These are phyloP conservation scores for Agonum fuliginosum DNA, from an alignment of 2,888 invertebrate genomes.

Conservation along the genomic window DNA sequence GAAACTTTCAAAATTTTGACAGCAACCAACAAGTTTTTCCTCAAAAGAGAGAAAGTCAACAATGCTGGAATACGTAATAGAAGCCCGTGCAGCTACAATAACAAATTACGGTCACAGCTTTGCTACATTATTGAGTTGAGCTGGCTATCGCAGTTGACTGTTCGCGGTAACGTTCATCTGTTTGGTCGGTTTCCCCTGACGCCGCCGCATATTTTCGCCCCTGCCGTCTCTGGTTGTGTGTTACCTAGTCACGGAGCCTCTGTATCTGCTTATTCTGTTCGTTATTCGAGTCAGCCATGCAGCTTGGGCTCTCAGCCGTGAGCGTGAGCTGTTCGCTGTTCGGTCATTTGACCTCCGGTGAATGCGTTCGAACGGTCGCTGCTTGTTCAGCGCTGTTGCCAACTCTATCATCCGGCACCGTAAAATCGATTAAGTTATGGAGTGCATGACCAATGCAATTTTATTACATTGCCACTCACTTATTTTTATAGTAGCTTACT, in stretches of 20 bases:
- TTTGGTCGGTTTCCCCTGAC: constrained; percentile 7
- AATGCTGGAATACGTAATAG: constrained; percentile 8
- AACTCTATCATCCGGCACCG: constrained; percentile 13
- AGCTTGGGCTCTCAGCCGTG: constrained; percentile 2
- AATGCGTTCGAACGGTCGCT: constrained; percentile 34
- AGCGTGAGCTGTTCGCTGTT: constrained; percentile 42
- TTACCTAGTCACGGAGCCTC: neutral
- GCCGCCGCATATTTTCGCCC: constrained; percentile 34
- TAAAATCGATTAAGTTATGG: constrained; percentile 20
- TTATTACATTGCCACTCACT: neutral
- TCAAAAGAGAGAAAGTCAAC: constrained; percentile 17
- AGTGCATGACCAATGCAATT: constrained; percentile 2
- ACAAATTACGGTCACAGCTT: constrained; percentile 39
- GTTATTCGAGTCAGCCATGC: constrained; percentile 37
- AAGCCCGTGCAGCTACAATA: neutral
- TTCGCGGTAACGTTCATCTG: constrained; percentile 39
- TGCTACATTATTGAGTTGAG: neutral
- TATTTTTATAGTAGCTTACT: too few relatives aligned
- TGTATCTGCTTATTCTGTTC: constrained; percentile 30
- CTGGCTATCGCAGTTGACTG: constrained; percentile 4
- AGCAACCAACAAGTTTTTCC: constrained; percentile 1
- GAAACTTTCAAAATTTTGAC: constrained; percentile 25
- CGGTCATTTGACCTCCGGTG: constrained; percentile 45
- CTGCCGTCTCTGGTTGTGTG: neutral
- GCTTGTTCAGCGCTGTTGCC: constrained; percentile 23